Conservation (phyloP, 2,888 invertebrate genomes). For the Epirrita christyi region DNA sequence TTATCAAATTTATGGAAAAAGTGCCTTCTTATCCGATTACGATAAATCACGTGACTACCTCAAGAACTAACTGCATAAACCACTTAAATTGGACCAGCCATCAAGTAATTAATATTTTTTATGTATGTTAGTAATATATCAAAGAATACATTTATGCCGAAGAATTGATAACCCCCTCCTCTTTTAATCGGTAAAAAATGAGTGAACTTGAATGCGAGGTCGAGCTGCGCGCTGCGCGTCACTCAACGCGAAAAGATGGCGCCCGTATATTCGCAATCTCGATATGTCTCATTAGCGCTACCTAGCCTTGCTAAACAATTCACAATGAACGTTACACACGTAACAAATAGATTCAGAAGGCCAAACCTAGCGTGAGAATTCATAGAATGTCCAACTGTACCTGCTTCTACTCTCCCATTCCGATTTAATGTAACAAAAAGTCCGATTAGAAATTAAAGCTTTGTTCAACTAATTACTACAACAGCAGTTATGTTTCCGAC, state of each 20-base stretch:
- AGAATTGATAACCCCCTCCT: no score
- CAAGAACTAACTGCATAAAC: no score
- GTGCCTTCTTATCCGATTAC: no score
- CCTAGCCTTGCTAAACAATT: constrained; percentile 67
- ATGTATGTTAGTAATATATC: no score
- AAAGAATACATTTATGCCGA: no score
- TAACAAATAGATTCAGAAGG: constrained; percentile 59
- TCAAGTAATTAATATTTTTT: no score
- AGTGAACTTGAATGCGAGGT: constrained; percentile 70
- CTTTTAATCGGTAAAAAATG: no score
- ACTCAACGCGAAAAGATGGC: constrained; percentile 71
- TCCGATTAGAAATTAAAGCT: constrained; percentile 5
- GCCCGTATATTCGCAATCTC: constrained; percentile 66
- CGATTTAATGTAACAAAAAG: constrained; percentile 24
- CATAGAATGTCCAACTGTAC: constrained; percentile 34
- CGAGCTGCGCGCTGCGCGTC: constrained; percentile 55
- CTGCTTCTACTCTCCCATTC: constrained; percentile 30
- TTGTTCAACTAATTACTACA: constrained; percentile 3
- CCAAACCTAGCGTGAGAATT: constrained; percentile 61
- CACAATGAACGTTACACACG: constrained; percentile 63
- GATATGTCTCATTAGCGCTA: constrained; percentile 61
- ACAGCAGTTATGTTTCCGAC: constrained; percentile 9
- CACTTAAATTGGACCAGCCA: no score
- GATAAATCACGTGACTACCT: no score
- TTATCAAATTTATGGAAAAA: no score